Percentiles rank a stretch among this genome's conserved stretches.
These are phyloP conservation scores for Isurus oxyrinchus DNA, from an alignment of 2,113 vertebrate species.

Conservation along the genomic window DNA sequence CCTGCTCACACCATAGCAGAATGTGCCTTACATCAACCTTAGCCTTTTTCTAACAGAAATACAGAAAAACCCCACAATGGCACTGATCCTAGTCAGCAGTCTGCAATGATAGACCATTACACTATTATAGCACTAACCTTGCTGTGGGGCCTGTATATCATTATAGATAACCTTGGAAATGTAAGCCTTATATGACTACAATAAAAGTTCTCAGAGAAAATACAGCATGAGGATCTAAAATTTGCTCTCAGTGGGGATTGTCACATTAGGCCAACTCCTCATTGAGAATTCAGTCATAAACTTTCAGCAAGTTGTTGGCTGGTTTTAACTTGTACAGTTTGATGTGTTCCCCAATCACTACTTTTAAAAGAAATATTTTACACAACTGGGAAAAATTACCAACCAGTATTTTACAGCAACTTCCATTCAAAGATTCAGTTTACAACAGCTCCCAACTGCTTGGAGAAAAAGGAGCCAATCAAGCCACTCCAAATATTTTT, in stretches of 20 bases:
- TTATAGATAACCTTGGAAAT: neutral
- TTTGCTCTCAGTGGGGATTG: neutral
- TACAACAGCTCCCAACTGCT: neutral
- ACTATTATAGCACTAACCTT: neutral
- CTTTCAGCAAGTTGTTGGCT: neutral
- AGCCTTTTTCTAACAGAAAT: neutral
- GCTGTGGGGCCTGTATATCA: neutral
- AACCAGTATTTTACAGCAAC: neutral
- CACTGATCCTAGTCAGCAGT: neutral
- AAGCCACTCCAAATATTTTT: neutral
- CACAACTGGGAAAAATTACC: neutral
- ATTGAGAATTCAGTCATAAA: neutral
- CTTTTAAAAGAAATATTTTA: neutral
- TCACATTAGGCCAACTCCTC: neutral
- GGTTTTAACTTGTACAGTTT: neutral
- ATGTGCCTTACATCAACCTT: neutral
- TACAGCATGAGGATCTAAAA: neutral
- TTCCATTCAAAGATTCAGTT: neutral
- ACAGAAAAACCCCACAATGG: neutral
- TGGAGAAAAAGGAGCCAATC: neutral
- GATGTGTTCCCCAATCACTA: neutral
- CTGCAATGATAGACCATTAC: neutral
- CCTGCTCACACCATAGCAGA: neutral
- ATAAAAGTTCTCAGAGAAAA: neutral
- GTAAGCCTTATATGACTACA: neutral